These are phyloP conservation scores for Pinna nobilis DNA, from an alignment of 1,140 invertebrate species.

Conservation along the genomic window DNA sequence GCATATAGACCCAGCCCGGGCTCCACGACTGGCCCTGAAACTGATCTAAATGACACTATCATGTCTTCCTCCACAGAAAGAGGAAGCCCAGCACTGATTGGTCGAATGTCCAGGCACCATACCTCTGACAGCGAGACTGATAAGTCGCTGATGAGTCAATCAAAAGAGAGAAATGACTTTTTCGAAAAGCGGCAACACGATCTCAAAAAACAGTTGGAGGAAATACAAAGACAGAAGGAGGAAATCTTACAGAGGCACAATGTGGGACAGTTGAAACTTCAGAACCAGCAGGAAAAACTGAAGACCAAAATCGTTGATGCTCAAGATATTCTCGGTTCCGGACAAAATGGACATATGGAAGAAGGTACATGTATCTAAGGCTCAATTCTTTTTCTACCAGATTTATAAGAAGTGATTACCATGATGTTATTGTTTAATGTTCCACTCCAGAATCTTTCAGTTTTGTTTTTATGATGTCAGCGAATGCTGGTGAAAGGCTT, in stretches of 20 bases:
- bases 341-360: too few relatives aligned
- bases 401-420: too few relatives aligned
- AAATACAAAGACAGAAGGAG: slow-evolving; percentile 65
- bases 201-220: slow-evolving; percentile 56
- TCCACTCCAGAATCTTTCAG: too few relatives aligned
- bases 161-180: slow-evolving; percentile 43
- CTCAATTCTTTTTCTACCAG: too few relatives aligned
- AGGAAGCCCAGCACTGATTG: slow-evolving; percentile 53
- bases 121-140: slow-evolving; percentile 42
- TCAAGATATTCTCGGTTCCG: too few relatives aligned
- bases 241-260: slow-evolving; percentile 60
- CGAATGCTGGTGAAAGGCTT: too few relatives aligned
- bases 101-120: slow-evolving; percentile 4
- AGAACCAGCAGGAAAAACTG: slow-evolving; percentile 31
- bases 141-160: slow-evolving; percentile 44
- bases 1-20: slow-evolving; percentile 8
- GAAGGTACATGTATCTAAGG: too few relatives aligned
- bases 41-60: slow-evolving; percentile 42
- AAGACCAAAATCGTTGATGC: too few relatives aligned
- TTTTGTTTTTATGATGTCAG: too few relatives aligned
- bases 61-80: slow-evolving; percentile 57
- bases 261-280: slow-evolving; percentile 43
- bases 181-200: slow-evolving; percentile 57
- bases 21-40: background rate
- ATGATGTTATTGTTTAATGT: too few relatives aligned